These are phyloP conservation scores for Conomelus anceps DNA, from an alignment of 2,888 invertebrate species.

Conservation along the genomic window DNA sequence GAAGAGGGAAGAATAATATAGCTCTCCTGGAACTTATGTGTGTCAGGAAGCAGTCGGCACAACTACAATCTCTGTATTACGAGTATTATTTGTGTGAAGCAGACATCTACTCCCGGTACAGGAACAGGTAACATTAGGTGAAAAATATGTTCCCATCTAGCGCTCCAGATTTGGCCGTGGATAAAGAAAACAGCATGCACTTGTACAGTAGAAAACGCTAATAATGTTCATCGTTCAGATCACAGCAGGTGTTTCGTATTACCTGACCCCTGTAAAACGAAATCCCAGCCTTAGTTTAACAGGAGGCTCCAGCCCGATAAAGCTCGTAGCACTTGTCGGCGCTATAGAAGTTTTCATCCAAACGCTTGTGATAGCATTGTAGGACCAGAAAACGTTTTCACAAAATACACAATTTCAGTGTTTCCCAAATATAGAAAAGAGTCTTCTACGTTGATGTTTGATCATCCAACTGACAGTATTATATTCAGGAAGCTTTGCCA, in stretches of 20 bases:
- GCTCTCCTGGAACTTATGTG: too few relatives aligned
- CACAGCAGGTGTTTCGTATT: background rate
- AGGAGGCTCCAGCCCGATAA: background rate
- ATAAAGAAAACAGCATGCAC: background rate
- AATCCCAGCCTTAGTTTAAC: too few relatives aligned
- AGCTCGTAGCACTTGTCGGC: background rate
- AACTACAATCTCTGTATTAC: too few relatives aligned
- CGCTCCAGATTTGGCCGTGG: background rate
- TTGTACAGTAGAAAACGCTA: background rate
- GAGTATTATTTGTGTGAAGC: background rate
- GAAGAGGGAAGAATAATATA: too few relatives aligned
- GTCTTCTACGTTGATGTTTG: too few relatives aligned
- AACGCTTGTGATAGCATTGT: too few relatives aligned
- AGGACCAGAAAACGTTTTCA: too few relatives aligned
- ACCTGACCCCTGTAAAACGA: background rate
- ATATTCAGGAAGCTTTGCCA: too few relatives aligned
- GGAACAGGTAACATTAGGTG: background rate
- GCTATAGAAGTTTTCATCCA: too few relatives aligned
- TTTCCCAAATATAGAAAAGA: too few relatives aligned
- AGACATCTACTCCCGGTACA: background rate
- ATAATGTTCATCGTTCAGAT: background rate
- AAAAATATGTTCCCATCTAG: background rate
- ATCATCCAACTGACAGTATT: too few relatives aligned
- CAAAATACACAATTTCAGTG: too few relatives aligned
- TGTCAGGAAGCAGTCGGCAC: background rate